A percentile compares a stretch with the other conserved stretches of the same genome.
phyloP scores from a whole-genome alignment of 1,140 invertebrate genomes.

The Colletes gigas region DNA sequence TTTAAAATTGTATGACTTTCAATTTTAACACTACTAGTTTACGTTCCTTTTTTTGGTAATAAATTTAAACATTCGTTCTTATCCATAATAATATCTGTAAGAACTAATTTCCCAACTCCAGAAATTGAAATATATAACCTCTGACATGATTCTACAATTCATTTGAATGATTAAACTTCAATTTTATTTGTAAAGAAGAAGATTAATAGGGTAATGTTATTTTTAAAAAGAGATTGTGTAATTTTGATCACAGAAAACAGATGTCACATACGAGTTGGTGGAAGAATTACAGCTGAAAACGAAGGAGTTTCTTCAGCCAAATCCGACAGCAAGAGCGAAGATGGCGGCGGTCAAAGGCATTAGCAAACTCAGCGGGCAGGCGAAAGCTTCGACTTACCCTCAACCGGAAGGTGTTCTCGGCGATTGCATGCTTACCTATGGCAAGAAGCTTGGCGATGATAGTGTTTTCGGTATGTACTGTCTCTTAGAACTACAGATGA shows the following conservation, averaged over 20 bases:
- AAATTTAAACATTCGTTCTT: too few species aligned
- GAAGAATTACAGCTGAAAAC: slow-evolving; percentile 98
- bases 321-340: slow-evolving; percentile 96
- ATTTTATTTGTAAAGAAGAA: too few species aligned
- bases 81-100: too few species aligned
- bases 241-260: slow-evolving; percentile 91
- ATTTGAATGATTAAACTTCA: too few species aligned
- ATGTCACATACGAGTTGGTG: slow-evolving; percentile 96
- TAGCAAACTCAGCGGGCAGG: slow-evolving; percentile 92
- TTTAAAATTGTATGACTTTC: too few species aligned
- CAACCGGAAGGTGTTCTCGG: slow-evolving; percentile 98
- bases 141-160: too few species aligned
- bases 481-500: neutral
- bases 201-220: too few species aligned
- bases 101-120: too few species aligned
- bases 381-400: slow-evolving; percentile 96
- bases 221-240: too few species aligned
- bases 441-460: slow-evolving; percentile 97
- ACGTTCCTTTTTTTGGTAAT: too few species aligned
- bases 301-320: slow-evolving; percentile 99
- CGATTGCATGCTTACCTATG: slow-evolving; percentile 97
- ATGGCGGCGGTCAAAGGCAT: slow-evolving; percentile 97
- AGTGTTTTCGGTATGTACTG: slow-evolving; percentile 89
- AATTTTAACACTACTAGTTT: too few species aligned
- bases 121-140: too few species aligned